A percentile compares a stretch with the other conserved stretches of the same genome.
These are phyloP conservation scores for Microtus obscurus DNA, from an alignment of 2,797 vertebrate species.

Conservation along the genomic window DNA sequence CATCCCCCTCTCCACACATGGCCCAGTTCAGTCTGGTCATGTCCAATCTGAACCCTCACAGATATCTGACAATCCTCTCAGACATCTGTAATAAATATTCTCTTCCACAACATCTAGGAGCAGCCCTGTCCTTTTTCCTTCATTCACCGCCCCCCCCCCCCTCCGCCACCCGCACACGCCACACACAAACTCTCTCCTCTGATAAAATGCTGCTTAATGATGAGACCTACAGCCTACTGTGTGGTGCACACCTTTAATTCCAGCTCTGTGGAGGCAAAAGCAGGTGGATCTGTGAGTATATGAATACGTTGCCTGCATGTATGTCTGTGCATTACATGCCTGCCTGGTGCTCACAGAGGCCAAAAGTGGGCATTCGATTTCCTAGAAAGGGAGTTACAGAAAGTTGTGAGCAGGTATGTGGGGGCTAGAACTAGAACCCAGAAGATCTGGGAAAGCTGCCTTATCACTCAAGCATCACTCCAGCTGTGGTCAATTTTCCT, in stretches of 20 bases:
- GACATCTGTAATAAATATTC: background rate
- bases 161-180: too few species aligned
- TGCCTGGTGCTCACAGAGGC: too few species aligned
- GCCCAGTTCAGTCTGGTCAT: background rate
- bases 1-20: background rate
- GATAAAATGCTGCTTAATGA: background rate
- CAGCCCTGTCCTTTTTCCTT: background rate
- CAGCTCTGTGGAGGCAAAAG: background rate
- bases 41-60: background rate
- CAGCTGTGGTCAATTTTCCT: too few species aligned
- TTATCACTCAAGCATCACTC: too few species aligned
- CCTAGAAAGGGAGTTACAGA: too few species aligned
- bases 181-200: background rate
- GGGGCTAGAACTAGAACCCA: too few species aligned
- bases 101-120: background rate
- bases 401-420: too few species aligned
- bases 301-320: too few species aligned
- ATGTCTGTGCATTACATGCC: too few species aligned
- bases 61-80: background rate
- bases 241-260: background rate
- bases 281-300: background rate
- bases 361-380: too few species aligned
- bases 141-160: background rate
- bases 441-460: too few species aligned
- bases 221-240: background rate